Base-by-base conservation (phyloP, 2,888 invertebrate genomes). In the Myathropa florea region DNA sequence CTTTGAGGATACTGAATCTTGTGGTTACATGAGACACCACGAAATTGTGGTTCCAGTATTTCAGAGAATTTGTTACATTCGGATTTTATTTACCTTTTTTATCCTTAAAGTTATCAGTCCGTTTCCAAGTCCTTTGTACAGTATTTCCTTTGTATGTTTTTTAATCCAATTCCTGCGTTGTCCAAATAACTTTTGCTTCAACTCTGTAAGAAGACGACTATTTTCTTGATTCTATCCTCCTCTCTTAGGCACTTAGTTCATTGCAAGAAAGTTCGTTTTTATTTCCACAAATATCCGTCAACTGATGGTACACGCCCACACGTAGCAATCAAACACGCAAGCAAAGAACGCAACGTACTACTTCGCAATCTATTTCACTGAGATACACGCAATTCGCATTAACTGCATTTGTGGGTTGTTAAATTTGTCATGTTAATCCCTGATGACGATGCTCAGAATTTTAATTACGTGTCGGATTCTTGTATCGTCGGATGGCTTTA, bases 351-450 rank as follows among this genome's bases (percentile, higher is more conserved):
- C 46, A 46, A 68, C 82, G 77, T 72, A 72, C 33, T 26, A 64
- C 24, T 64, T 63, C 79, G 75, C 67, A 73, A 71, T 71, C 46
- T 46, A 78, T 86, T 83, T 79, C 78, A 83, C 83, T 83, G 65
- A 86, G 18, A 18, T 46, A 75, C 86, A 65, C 83, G 75, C 83
- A 86, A 86, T 75, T 78, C 73, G 65, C 81, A 83, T 86, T 86
- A 83, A 86, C 83, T 82, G 83, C 73, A 71, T 71, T 76, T 55
- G 64, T 60, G 60, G 77, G 78, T 33, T 82, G 75, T 86, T 79
- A 78, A 79, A 83, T 86, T 83, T 86, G 86, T 86, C 86, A 83
- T 78, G 75, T 86, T 75, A 86, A 86, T 86, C 75, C 61, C 46
- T 26, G 65, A 26, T 55, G 73, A 12, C 72, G 77, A 53, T 68